phyloP scores from a whole-genome alignment of 2,797 vertebrate species.

The Micromesistius poutassou region DNA sequence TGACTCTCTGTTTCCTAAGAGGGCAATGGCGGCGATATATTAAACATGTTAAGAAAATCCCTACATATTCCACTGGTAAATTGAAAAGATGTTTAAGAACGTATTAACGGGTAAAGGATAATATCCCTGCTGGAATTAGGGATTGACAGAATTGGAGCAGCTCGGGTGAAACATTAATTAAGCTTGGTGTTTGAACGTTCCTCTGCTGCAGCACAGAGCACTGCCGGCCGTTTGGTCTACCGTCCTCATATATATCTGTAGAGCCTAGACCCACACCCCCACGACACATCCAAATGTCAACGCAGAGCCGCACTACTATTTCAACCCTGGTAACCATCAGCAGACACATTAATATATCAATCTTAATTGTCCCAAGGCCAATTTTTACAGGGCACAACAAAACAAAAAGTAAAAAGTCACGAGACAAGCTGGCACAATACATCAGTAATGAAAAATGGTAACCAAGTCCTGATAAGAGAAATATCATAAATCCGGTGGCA shows the following conservation, averaged over 20 bases:
- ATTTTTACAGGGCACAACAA: slow-evolving; percentile 34
- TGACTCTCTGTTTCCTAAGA: slow-evolving; percentile 40
- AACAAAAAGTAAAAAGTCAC: slow-evolving; percentile 40
- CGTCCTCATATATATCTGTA: slow-evolving; percentile 21
- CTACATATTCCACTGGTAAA: slow-evolving; percentile 56
- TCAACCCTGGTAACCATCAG: slow-evolving; percentile 21
- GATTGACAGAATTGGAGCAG: slow-evolving; percentile 75
- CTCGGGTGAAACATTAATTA: slow-evolving; percentile 71
- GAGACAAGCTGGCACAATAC: background rate
- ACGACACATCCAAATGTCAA: slow-evolving; percentile 36
- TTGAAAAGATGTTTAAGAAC: slow-evolving; percentile 67
- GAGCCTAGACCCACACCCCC: slow-evolving; percentile 21
- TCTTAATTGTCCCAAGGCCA: slow-evolving; percentile 24
- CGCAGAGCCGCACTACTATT: slow-evolving; percentile 25
- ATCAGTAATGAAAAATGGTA: slow-evolving; percentile 50
- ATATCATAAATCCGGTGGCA: slow-evolving; percentile 55
- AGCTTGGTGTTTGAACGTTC: slow-evolving; percentile 55
- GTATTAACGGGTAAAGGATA: slow-evolving; percentile 66
- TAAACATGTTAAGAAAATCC: slow-evolving; percentile 62
- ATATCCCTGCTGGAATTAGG: slow-evolving; percentile 69
- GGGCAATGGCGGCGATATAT: slow-evolving; percentile 45
- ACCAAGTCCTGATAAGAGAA: slow-evolving; percentile 51
- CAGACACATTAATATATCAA: slow-evolving; percentile 27
- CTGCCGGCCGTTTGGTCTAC: slow-evolving; percentile 29
- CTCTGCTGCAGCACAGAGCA: slow-evolving; percentile 31